A percentile compares a stretch with the other conserved stretches of the same genome.
Evolutionary conservation across 2,797 vertebrate genomes (phyloP).

Genomic region (Cephalopachus bancanus): DNA sequence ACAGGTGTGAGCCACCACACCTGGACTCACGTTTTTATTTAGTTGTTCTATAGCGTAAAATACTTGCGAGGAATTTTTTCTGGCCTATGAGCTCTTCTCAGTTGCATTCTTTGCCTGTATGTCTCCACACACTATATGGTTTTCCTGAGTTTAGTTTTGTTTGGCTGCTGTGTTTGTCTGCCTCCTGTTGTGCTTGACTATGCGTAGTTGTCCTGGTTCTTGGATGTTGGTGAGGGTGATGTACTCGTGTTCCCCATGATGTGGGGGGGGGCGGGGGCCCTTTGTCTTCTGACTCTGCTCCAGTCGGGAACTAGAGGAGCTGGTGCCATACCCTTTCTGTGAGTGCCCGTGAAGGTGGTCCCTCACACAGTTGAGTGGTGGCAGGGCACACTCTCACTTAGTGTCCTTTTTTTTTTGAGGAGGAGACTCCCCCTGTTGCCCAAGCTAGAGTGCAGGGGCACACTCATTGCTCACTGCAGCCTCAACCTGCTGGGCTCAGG

Average conservation of each 20-base stretch:
- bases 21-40: neutral
- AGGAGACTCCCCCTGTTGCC: too few species aligned
- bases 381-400: neutral
- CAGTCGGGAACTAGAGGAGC: neutral
- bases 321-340: neutral
- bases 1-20: neutral
- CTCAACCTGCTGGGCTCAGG: too few species aligned
- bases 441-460: too few species aligned
- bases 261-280: neutral
- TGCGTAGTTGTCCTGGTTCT: neutral
- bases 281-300: conserved; percentile 1
- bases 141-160: neutral
- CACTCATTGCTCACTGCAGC: too few species aligned
- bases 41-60: conserved; percentile 7
- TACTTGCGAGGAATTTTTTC: neutral
- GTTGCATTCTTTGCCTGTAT: neutral
- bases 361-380: neutral
- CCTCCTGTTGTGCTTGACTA: neutral
- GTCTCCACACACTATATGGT: neutral
- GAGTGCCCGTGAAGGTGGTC: neutral
- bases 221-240: neutral
- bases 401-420: neutral
- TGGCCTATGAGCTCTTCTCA: neutral
- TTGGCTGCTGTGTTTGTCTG: conserved; percentile 12
- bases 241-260: neutral